Base-by-base conservation (phyloP, 53 echinoderm and acorn worm species). In the Zoroaster sp. region DNA sequence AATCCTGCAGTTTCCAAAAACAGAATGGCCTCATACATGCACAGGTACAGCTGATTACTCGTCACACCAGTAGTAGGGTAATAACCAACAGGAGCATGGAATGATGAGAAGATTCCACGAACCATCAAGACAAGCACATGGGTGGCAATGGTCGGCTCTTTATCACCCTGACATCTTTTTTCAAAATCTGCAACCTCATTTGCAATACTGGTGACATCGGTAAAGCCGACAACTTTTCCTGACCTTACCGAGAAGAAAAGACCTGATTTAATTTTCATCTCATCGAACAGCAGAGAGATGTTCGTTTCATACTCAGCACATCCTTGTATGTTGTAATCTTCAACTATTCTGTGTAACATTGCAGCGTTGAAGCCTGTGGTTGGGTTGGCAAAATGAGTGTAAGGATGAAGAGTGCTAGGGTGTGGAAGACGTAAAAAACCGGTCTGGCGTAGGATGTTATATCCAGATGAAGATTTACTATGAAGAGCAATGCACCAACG, bases 401-500 rank as follows among this genome's bases (percentile, higher is more conserved):
- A 92, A 1, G 80, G 43, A 44, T 80, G 34, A 0, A 92, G 83
- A 32, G 92, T 92, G 20, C 72, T 28, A 14, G 79, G 79, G 73
- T 88, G 83, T 42, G 92, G 88, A 10, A 88, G 73, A 21, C 53
- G 77, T 1, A 91, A 40, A 28, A 91, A 91, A 0, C 76, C 76
- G 40, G 79, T 70, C 14, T 40, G 32, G 5, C 91, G 69, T 7
- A 91, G 68, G 2, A 87, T 17, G 21, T 75, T 40, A 15, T 77
- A 91, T 2, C 23, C 71, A 3, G 90, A 69, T 12, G 83, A 32
- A 46, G 90, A 90, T 68, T 65, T 73, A 33, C 32, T 40, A 30
- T 83, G 87, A 30, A 91, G 43, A 15, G 86, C 75, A 31, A 91
- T 87, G 41, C 91, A 91, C 76, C 76, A 91, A 12, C 85, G 25